Evolutionary conservation across 2,113 vertebrate species (phyloP), one percentile per base, ranked within the genome.

Genomic region (Ascaphus truei): DNA sequence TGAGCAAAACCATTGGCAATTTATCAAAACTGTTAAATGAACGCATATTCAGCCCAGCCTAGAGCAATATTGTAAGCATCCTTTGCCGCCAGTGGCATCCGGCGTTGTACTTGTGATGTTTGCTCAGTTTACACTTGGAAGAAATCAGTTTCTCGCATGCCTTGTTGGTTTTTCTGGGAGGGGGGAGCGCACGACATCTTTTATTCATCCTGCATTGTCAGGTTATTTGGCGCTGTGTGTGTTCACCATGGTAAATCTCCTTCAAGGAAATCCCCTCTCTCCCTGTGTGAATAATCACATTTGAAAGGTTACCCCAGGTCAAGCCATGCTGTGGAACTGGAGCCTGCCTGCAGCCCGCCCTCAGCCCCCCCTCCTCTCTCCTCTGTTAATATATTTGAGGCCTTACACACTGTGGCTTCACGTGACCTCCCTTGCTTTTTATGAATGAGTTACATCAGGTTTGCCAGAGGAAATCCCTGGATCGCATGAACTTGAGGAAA

Each of bases 381-480:
- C 12, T 7, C 8, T 41, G 34, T 62, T 33, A 23, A 26, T 22
- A 20, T 26, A 30, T 18, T 39, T 11, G 27, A 0, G 0, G 20
- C 33, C 2, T 71, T 5, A 64, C 62, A n/a, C 5, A 37, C 56
- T 5, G 13, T 5, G 7, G 7, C 25, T 7, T 22, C 55, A 1
- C 3, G 3, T 66, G 53, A 23, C 62, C n/a, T 73, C 50, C 53
- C 55, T 55, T 18, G 3, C 58, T 59, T 71, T n/a, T 59, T 22
- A 23, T 72, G 71, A 75, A 68, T 37, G 69, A 73, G 25, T 71
- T 80, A 23, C 36, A 3, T 76, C 37, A 37, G 20, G 61, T 26
- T 72, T 22, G 18, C 65, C 62, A 73, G 78, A 72, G 78, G 80
- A 80, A 84, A 82, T 84, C 72, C 78, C 75, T 79, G 65, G 58